Evolutionary conservation across 1,140 invertebrate species (phyloP), one percentile per base, ranked within the genome.

Genomic region (Drosophila nigromelanica): DNA sequence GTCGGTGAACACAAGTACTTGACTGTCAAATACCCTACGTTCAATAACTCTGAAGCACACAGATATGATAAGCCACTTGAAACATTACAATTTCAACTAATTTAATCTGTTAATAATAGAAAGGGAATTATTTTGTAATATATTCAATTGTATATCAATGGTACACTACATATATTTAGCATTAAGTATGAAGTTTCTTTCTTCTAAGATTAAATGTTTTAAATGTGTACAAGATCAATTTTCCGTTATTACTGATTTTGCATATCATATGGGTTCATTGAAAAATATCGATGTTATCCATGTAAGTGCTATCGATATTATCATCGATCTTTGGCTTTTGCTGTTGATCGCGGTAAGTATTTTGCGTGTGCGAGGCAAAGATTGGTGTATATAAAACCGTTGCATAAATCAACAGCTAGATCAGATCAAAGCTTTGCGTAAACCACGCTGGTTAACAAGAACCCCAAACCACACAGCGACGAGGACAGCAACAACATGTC

Each of bases 361-460:
- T 71, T 48, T 73, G 52, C 69, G 64, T 73, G 62, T 63, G 60
- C 60, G 30, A 72, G 58, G 56, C 69, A 33, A 78, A 58, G 63
- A 67, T 73, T 83, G 79, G 67, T 89, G 75, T 78, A 40, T 89
- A 87, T 87, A 87, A 89, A 87, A 73, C 69, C 59, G 69, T 89
- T 89, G 83, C 83, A 68, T 89, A 89, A 87, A 83, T 61, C 76
- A 83, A 59, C 68, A 89, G 83, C 83, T 89, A 89, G 83, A n/a
- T 79, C 76, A 87, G 72, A 80, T 62, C 35, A 59, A 14, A 47
- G 21, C 33, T 18, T 69, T 51, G 59, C 59, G 55, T 67, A 50
- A 67, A 33, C 68, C 62, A 51, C 48, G 10, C 58, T 74, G 58
- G 60, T 56, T 52, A 59, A 59, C 27, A 68, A 52, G 18, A 55